A percentile compares a stretch with the other conserved stretches of the same genome.
Evolutionary conservation across 1,140 invertebrate species (phyloP).

Genomic region (Pogonus chalceus): DNA sequence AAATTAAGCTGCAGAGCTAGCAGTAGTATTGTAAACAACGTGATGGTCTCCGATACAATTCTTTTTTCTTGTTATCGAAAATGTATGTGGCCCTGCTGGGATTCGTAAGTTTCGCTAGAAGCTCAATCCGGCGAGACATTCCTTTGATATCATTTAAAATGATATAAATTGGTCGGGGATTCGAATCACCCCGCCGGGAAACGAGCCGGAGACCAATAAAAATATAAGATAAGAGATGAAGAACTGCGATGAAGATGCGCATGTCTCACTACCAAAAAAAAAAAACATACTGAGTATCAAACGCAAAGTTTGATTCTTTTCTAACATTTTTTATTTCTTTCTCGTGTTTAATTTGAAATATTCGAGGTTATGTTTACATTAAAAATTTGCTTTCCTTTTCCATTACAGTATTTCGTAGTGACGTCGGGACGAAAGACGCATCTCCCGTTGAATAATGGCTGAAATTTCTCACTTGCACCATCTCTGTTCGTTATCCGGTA

Average conservation of each 20-base stretch:
- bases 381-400: conserved; percentile 2
- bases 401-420: neutral
- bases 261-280: neutral
- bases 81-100: neutral
- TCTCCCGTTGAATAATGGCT: conserved; percentile 1
- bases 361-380: neutral
- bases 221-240: conserved; percentile 16
- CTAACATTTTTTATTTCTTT: conserved; percentile 3
- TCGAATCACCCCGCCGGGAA: conserved; percentile 17
- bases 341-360: neutral
- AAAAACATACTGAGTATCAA: too few relatives aligned
- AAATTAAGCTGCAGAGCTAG: conserved; percentile 1
- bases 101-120: conserved; percentile 7
- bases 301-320: too few relatives aligned
- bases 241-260: neutral
- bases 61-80: conserved; percentile 1
- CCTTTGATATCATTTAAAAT: conserved; percentile 23
- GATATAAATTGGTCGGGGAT: conserved; percentile 22
- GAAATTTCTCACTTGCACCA: neutral
- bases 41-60: neutral
- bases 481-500: neutral
- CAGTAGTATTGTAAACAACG: neutral
- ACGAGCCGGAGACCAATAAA: conserved; percentile 12
- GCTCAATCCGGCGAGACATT: conserved; percentile 10
- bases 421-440: too few relatives aligned